These are phyloP conservation scores for Trissonchulus latispiculum DNA, from an alignment of 2,888 invertebrate species.

Conservation along the genomic window DNA sequence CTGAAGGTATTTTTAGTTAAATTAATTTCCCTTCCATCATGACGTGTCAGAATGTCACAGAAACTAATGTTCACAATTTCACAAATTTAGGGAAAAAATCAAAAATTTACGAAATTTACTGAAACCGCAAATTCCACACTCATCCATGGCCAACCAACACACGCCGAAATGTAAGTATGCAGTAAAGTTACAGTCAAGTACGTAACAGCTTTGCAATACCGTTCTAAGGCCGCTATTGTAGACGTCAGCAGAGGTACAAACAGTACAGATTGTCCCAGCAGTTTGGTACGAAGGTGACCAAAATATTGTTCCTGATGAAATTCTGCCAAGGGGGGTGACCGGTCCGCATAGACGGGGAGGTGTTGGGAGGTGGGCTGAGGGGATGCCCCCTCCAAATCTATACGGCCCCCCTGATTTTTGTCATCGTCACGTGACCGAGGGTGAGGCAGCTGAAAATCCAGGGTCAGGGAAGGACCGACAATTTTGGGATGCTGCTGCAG, in stretches of 20 bases:
- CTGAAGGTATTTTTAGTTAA: no score
- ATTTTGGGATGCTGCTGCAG: background rate
- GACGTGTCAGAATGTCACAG: no score
- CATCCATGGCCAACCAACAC: no score
- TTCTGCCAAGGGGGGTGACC: background rate
- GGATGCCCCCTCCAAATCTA: background rate
- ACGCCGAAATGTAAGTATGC: no score
- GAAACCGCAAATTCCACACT: no score
- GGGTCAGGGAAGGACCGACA: constrained; percentile 9
- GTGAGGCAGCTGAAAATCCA: constrained; percentile 2
- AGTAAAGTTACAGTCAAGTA: no score
- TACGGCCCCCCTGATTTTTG: background rate
- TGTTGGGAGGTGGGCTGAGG: background rate
- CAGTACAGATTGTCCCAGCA: constrained; percentile 27
- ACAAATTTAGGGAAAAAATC: no score
- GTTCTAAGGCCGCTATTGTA: constrained; percentile 33
- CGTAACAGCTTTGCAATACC: constrained; percentile 8
- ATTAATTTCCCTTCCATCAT: no score
- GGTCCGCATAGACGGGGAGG: background rate
- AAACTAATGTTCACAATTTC: no score
- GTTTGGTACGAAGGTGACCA: constrained; percentile 28
- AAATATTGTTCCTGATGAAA: constrained; percentile 35
- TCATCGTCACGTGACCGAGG: background rate
- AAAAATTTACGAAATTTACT: no score
- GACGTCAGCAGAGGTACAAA: constrained; percentile 37